Percentiles rank a stretch among this genome's conserved stretches.
Conservation (phyloP, 1,140 invertebrate species). For the Drosophila subpulchrella region DNA sequence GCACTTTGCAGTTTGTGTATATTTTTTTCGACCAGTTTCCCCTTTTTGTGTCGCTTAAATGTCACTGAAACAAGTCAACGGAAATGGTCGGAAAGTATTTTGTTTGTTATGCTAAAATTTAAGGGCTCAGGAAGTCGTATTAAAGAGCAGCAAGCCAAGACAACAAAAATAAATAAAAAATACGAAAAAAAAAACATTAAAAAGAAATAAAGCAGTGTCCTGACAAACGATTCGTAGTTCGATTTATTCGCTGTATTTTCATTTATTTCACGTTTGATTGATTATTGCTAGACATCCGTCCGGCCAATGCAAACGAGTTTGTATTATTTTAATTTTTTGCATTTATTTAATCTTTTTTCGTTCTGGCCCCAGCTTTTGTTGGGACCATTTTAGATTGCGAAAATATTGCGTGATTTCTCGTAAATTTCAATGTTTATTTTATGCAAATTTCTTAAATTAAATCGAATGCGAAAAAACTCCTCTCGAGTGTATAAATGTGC, state of each 20-base stretch:
- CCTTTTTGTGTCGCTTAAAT: conserved; percentile 57
- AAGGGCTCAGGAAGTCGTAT: conserved; percentile 76
- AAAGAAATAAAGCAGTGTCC: conserved; percentile 18
- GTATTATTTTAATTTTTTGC: conserved; percentile 37
- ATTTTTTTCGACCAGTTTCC: conserved; percentile 12
- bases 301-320: conserved; percentile 10
- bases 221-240: conserved; percentile 46
- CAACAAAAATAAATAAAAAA: conserved; percentile 35
- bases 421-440: conserved; percentile 78
- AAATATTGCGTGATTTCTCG: conserved; percentile 72
- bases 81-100: conserved; percentile 80
- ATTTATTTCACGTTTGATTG: conserved; percentile 80
- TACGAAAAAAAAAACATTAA: conserved; percentile 1
- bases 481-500: conserved; percentile 65
- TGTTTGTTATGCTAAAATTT: conserved; percentile 82
- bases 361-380: conserved; percentile 1
- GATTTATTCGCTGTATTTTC: conserved; percentile 61
- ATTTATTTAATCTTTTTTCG: not conserved
- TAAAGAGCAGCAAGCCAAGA: conserved; percentile 58
- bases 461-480: conserved; percentile 29
- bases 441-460: conserved; percentile 66
- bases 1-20: conserved; percentile 61
- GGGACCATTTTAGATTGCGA: conserved; percentile 31
- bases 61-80: conserved; percentile 76
- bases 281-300: conserved; percentile 58